Conservation (phyloP, 2,888 invertebrate species). For the Rhorus exstirpatorius region DNA sequence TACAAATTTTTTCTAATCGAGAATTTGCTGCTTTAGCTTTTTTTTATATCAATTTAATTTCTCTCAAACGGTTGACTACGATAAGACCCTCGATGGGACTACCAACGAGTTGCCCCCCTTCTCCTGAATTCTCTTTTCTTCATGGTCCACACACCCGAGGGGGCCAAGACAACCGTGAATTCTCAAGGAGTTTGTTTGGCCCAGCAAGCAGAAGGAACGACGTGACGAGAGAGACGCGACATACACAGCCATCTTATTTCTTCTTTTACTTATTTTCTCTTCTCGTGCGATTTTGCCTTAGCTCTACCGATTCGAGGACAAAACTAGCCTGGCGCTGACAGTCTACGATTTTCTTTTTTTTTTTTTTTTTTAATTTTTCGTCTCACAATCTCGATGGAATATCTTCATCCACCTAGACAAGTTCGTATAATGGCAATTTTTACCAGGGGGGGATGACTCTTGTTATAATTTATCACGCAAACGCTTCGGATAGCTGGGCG, state of each 20-base stretch:
- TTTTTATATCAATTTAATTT: neutral
- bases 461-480: constrained; percentile 73
- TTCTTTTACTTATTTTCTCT: constrained; percentile 51
- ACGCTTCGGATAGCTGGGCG: constrained; percentile 42
- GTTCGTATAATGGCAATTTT: constrained; percentile 29
- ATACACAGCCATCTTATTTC: constrained; percentile 77
- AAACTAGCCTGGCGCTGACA: constrained; percentile 56
- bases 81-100: constrained; percentile 44
- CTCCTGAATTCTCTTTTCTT: neutral
- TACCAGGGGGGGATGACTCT: constrained; percentile 60
- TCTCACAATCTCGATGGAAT: constrained; percentile 13
- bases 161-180: constrained; percentile 75
- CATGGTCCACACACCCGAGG: neutral
- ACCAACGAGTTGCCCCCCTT: constrained; percentile 7
- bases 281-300: constrained; percentile 33
- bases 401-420: constrained; percentile 19
- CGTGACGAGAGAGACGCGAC: constrained; percentile 81
- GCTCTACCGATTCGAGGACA: constrained; percentile 19
- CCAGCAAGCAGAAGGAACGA: constrained; percentile 78
- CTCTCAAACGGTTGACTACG: neutral
- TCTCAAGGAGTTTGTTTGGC: constrained; percentile 81
- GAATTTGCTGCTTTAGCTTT: too few species aligned
- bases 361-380: constrained; percentile 45
- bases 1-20: too few species aligned
- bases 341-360: constrained; percentile 35